Evolutionary conservation across 1,140 invertebrate genomes (phyloP).

Genomic region (Bathynomus jamesi): DNA sequence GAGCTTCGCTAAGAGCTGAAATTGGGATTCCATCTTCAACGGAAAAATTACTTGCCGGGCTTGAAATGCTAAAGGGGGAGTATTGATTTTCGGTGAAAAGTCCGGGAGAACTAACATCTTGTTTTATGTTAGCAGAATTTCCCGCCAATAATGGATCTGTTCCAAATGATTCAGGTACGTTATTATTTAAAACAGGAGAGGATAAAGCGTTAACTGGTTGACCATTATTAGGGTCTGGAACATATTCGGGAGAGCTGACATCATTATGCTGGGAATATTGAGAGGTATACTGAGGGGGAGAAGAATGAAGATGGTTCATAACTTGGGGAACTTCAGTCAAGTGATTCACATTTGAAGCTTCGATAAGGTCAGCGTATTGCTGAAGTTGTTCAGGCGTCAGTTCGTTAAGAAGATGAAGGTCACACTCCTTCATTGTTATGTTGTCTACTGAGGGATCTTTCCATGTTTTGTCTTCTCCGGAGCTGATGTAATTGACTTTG

Average conservation of each 20-base stretch:
- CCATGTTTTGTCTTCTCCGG: neutral
- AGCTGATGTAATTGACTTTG: neutral
- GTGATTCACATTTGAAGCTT: neutral
- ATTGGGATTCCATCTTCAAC: neutral
- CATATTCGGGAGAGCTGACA: neutral
- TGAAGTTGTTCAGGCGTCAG: constrained; percentile 27
- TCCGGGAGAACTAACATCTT: neutral
- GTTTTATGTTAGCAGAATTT: neutral
- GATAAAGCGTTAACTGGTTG: neutral
- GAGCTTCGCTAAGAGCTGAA: constrained; percentile 19
- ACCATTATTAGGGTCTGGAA: neutral
- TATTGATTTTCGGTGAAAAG: neutral
- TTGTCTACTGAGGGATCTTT: constrained; percentile 13
- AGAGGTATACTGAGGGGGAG: neutral
- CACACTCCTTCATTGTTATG: constrained; percentile 29
- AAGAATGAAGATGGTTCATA: neutral
- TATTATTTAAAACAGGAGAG: neutral
- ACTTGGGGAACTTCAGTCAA: neutral
- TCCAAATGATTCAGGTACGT: neutral
- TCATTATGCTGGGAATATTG: neutral
- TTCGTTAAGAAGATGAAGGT: constrained; percentile 26
- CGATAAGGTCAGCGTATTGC: constrained; percentile 18
- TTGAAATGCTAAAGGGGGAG: neutral
- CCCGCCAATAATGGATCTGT: neutral
- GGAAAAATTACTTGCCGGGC: neutral